Percentiles rank a stretch among this genome's conserved stretches.
Evolutionary conservation across 2,888 invertebrate species (phyloP).

Genomic region (Hemicrepidius hirtus): DNA sequence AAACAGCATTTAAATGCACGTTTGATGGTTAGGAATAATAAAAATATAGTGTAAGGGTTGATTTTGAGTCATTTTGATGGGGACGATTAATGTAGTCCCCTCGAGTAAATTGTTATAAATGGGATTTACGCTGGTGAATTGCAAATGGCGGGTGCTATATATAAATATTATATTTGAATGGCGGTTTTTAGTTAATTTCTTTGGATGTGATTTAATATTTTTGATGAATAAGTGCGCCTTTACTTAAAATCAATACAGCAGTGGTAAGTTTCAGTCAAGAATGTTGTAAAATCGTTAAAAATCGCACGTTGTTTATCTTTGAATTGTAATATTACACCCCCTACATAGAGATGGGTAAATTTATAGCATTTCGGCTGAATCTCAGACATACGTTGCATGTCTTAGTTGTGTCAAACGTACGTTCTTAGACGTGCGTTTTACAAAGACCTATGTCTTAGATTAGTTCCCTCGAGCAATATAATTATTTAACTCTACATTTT

Average conservation of each 20-base stretch:
- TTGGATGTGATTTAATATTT: conserved; percentile 43
- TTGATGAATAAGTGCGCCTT: conserved; percentile 28
- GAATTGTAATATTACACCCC: conserved; percentile 69
- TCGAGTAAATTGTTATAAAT: conserved; percentile 39
- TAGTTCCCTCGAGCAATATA: conserved; percentile 68
- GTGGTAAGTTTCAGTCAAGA: conserved; percentile 53
- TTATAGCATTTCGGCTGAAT: conserved; percentile 64
- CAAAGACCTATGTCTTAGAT: conserved; percentile 67
- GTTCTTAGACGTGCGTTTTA: conserved; percentile 64
- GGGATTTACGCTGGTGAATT: conserved; percentile 60
- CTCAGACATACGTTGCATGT: conserved; percentile 64
- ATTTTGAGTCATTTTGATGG: background rate
- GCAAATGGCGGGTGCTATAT: conserved; percentile 71
- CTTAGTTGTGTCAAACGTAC: conserved; percentile 65
- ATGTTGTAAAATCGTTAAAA: conserved; percentile 47
- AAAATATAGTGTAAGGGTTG: background rate
- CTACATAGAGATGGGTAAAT: conserved; percentile 68
- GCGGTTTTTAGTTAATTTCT: conserved; percentile 48
- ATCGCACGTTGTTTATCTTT: conserved; percentile 65
- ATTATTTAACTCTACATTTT: conserved; percentile 73
- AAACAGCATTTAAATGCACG: background rate
- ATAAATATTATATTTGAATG: conserved; percentile 71
- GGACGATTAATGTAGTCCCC: conserved; percentile 4
- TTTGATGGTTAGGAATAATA: background rate
- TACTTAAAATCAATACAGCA: conserved; percentile 60